Conservation (phyloP, 2,113 vertebrate genomes). For the Herpailurus yagouaroundi region DNA sequence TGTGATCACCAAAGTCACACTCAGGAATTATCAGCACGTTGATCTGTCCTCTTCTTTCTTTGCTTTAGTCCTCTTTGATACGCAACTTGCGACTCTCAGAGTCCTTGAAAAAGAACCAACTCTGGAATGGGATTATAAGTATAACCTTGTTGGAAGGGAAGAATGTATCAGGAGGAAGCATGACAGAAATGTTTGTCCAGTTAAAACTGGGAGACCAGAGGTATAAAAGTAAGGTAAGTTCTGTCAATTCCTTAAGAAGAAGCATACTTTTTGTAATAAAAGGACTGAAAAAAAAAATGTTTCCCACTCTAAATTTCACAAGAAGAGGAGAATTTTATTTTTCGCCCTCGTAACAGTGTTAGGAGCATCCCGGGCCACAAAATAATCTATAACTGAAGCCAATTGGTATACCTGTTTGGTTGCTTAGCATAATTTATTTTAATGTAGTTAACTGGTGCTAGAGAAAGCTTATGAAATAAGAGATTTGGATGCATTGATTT, state of each 20-base stretch:
- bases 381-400: not conserved
- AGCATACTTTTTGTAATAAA: not conserved
- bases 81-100: constrained; percentile 86
- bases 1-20: not conserved
- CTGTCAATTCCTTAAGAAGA: constrained; percentile 11
- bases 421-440: not conserved
- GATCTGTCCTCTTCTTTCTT: constrained; percentile 19
- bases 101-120: constrained; percentile 89
- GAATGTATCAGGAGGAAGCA: constrained; percentile 88
- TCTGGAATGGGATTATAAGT: constrained; percentile 92
- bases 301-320: not conserved
- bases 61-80: constrained; percentile 83
- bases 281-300: not conserved
- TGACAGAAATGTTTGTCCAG: constrained; percentile 92
- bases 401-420: not conserved
- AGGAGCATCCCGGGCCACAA: not conserved
- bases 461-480: not conserved
- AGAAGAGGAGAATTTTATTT: not conserved
- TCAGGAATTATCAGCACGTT: not conserved
- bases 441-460: not conserved
- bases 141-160: constrained; percentile 94
- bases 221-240: constrained; percentile 96
- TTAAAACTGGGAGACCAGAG: constrained; percentile 95
- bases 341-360: not conserved
- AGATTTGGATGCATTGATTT: not conserved